Conservation (phyloP, 2,113 vertebrate genomes). For the Chitala chitala region DNA sequence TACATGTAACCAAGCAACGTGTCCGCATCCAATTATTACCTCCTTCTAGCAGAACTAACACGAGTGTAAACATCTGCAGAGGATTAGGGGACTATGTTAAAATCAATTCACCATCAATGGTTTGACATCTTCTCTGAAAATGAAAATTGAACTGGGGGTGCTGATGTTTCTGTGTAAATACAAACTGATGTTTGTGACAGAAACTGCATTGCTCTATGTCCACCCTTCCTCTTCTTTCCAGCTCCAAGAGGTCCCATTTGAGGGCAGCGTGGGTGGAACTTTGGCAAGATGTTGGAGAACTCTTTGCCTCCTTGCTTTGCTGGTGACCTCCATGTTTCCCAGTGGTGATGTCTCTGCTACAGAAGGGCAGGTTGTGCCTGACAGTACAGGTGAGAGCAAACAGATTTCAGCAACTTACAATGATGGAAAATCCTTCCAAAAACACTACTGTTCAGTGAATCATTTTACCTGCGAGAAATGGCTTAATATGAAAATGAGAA, state of each 20-base stretch:
- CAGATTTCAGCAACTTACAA: neutral
- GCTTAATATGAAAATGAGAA: too few relatives aligned
- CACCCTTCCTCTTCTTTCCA: neutral
- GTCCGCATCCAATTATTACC: too few relatives aligned
- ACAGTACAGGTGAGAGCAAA: neutral
- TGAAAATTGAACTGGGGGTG: neutral
- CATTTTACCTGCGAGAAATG: too few relatives aligned
- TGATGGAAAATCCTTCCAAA: too few relatives aligned
- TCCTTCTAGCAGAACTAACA: too few relatives aligned
- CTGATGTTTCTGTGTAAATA: slow-evolving; percentile 5
- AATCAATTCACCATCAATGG: neutral
- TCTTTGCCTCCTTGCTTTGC: neutral
- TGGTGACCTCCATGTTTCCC: neutral
- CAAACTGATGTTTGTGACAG: too few relatives aligned
- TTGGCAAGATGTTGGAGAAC: neutral
- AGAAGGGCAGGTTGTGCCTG: neutral
- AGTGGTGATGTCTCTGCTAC: neutral
- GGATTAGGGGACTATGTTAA: too few relatives aligned
- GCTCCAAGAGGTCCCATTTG: neutral
- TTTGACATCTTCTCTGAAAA: neutral
- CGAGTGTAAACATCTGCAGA: too few relatives aligned
- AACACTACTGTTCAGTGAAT: too few relatives aligned
- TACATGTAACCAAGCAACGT: too few relatives aligned
- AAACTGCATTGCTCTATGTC: neutral
- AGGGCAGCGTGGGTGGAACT: neutral